Evolutionary conservation across 1,140 invertebrate species (phyloP).

Genomic region (Caenorhabditis brenneri): DNA sequence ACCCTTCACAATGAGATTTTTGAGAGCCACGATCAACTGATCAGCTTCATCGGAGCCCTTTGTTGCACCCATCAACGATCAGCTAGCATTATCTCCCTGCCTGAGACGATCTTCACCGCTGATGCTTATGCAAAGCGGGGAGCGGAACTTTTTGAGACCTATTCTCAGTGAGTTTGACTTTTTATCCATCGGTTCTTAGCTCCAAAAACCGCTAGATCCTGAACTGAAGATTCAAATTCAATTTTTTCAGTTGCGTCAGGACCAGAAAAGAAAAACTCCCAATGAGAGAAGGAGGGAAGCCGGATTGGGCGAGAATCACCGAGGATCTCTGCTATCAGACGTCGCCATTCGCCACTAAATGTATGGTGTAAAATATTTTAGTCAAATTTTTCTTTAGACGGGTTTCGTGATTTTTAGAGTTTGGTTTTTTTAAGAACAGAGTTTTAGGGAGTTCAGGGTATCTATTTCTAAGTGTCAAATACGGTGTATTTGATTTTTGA

Average conservation of each 20-base stretch:
- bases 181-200: too few relatives aligned
- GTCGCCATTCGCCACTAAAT: too few relatives aligned
- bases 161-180: not conserved
- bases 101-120: conserved; percentile 54
- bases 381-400: too few relatives aligned
- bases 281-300: not conserved
- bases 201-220: too few relatives aligned
- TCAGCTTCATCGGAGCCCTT: not conserved
- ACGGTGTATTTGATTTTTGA: too few relatives aligned
- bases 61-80: conserved; percentile 44
- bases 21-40: not conserved
- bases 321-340: conserved; percentile 13
- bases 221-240: not conserved
- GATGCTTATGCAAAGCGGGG: conserved; percentile 58
- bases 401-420: too few relatives aligned
- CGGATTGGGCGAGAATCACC: conserved; percentile 45
- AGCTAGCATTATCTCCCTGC: conserved; percentile 20
- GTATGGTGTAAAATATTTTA: not conserved
- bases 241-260: not conserved
- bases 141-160: not conserved
- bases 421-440: too few relatives aligned
- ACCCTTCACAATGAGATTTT: not conserved
- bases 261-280: not conserved
- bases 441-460: too few relatives aligned
- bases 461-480: too few relatives aligned